Percentiles rank a stretch among this genome's conserved stretches.
Evolutionary conservation across 2,888 invertebrate genomes (phyloP).

Genomic region (Fragum whitleyi): DNA sequence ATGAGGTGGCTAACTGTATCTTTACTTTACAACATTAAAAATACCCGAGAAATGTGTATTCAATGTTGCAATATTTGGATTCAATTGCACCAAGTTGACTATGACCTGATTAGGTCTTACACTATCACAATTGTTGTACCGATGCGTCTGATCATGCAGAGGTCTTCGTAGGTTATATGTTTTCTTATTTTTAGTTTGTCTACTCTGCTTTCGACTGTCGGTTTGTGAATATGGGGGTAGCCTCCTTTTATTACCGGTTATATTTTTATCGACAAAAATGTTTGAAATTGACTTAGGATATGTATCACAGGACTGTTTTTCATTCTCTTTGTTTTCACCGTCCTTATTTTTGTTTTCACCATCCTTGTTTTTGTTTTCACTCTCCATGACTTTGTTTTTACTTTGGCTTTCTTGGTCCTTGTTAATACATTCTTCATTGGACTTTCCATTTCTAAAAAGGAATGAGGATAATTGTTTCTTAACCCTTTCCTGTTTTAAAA

Average conservation of each 20-base stretch:
- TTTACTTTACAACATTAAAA: too few relatives aligned
- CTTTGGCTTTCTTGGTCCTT: background rate
- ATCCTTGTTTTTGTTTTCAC: constrained; percentile 18
- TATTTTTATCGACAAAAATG: background rate
- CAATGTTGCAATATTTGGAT: too few relatives aligned
- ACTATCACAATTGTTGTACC: too few relatives aligned
- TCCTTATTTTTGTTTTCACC: constrained; percentile 17
- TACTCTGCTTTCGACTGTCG: background rate
- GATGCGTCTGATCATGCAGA: background rate
- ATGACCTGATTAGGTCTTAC: too few relatives aligned
- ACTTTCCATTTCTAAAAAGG: background rate
- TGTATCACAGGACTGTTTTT: constrained; percentile 15
- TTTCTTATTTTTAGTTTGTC: background rate
- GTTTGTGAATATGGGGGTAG: background rate
- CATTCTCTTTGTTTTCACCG: constrained; percentile 25
- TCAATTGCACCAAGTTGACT: too few relatives aligned
- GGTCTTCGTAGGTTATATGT: background rate
- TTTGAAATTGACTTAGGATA: constrained; percentile 1
- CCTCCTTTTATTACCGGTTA: background rate
- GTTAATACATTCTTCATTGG: background rate
- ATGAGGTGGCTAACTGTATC: too few relatives aligned
- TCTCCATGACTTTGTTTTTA: constrained; percentile 23
- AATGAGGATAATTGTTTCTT: background rate
- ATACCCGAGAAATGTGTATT: too few relatives aligned
- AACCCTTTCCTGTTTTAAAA: too few relatives aligned